Evolutionary conservation across 1,140 invertebrate species (phyloP).

Genomic region (Tigriopus japonicus): DNA sequence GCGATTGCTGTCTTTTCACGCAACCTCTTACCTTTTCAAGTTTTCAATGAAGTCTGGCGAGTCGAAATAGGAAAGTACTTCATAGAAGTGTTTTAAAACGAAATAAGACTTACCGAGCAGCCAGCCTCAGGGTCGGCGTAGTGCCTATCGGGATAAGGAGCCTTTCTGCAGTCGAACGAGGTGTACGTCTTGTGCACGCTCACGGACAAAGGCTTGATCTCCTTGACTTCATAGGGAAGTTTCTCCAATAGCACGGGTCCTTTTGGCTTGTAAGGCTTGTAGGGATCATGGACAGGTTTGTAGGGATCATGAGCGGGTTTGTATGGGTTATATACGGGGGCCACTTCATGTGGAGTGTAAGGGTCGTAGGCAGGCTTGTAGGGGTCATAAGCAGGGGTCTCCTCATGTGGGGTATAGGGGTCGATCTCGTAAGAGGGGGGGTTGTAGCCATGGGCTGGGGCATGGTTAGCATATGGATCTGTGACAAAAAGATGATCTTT

Average conservation of each 20-base stretch:
- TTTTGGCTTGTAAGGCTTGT: slow-evolving; percentile 5
- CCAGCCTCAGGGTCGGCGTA: slow-evolving; percentile 13
- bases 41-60: too few species aligned
- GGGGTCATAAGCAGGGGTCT: neutral
- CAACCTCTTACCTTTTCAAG: too few species aligned
- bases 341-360: neutral
- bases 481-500: too few species aligned
- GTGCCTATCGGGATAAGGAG: slow-evolving; percentile 11
- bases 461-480: too few species aligned
- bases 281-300: neutral
- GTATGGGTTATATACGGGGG: neutral
- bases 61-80: too few species aligned
- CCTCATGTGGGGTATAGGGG: neutral
- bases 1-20: too few species aligned
- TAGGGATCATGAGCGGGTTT: neutral
- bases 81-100: too few species aligned
- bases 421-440: slow-evolving; percentile 1
- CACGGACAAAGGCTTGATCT: slow-evolving; percentile 8
- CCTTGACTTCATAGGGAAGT: slow-evolving; percentile 9
- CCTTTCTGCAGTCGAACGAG: slow-evolving; percentile 10
- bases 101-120: neutral
- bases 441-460: neutral
- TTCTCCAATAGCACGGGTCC: slow-evolving; percentile 12
- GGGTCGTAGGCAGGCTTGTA: neutral
- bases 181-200: slow-evolving; percentile 5